These are phyloP conservation scores for Heteromurus nitidus DNA, from an alignment of 2,888 invertebrate species.

Conservation along the genomic window DNA sequence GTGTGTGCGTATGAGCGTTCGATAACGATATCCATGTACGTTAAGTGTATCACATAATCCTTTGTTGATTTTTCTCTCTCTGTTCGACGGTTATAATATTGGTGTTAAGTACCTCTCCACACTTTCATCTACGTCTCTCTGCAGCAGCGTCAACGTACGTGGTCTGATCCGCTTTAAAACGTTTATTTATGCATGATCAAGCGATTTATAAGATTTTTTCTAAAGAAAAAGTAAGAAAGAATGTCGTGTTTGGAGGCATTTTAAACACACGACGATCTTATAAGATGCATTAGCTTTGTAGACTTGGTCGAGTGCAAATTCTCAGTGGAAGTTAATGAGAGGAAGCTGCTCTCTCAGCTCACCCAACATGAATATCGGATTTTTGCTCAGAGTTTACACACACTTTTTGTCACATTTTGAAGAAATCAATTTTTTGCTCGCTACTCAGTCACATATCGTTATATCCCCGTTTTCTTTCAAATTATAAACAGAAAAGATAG, in stretches of 20 bases:
- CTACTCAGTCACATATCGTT: slow-evolving; percentile 32
- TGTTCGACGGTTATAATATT: slow-evolving; percentile 38
- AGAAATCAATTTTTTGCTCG: slow-evolving; percentile 22
- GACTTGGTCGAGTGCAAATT: not conserved
- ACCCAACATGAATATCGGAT: slow-evolving; percentile 10
- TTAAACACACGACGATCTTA: not conserved
- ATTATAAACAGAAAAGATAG: too few relatives aligned
- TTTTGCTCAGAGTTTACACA: not conserved
- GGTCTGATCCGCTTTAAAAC: slow-evolving; percentile 63
- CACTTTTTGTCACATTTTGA: slow-evolving; percentile 26
- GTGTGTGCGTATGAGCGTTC: slow-evolving; percentile 32
- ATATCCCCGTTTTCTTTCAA: too few relatives aligned
- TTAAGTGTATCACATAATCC: too few relatives aligned
- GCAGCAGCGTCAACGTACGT: slow-evolving; percentile 64
- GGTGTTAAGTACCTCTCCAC: slow-evolving; percentile 37
- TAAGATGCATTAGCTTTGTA: not conserved
- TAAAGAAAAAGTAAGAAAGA: slow-evolving; percentile 9
- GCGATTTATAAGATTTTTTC: slow-evolving; percentile 50
- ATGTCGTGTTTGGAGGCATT: not conserved
- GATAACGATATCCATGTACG: too few relatives aligned
- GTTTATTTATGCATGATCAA: slow-evolving; percentile 64
- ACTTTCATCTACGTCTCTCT: not conserved
- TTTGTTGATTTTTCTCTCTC: slow-evolving; percentile 31
- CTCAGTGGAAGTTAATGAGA: slow-evolving; percentile 19
- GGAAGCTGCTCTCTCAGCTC: too few relatives aligned